These are phyloP conservation scores for Kryphioiulus occultus DNA, from an alignment of 2,888 invertebrate genomes.

Conservation along the genomic window DNA sequence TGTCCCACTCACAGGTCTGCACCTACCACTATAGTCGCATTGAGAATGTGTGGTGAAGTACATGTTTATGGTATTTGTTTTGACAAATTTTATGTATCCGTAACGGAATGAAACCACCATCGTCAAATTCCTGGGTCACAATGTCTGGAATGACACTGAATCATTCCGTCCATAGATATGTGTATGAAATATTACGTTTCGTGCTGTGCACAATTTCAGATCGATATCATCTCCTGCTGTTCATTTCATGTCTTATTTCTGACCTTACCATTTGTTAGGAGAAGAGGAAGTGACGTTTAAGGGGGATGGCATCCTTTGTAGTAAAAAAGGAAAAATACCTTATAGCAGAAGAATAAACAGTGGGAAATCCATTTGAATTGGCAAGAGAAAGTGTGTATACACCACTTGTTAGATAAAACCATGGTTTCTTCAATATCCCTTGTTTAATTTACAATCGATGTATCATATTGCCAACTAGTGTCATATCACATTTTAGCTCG, in stretches of 20 bases:
- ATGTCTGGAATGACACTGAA: background rate
- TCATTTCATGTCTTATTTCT: slow-evolving; percentile 39
- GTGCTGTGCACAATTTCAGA: background rate
- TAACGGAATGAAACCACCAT: background rate
- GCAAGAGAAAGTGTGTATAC: background rate
- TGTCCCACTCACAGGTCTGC: background rate
- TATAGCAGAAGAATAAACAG: background rate
- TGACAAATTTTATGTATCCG: slow-evolving; percentile 29
- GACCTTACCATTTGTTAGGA: slow-evolving; percentile 39
- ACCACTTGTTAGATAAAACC: background rate
- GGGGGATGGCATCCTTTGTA: background rate
- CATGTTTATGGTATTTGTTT: slow-evolving; percentile 27
- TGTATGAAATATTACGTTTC: slow-evolving; percentile 26
- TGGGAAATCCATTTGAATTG: background rate
- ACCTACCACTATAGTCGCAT: background rate
- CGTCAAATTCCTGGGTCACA: background rate
- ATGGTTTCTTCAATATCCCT: background rate
- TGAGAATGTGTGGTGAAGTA: background rate
- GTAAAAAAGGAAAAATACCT: background rate
- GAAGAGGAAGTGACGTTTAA: slow-evolving; percentile 3
- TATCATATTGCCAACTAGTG: slow-evolving; percentile 15
- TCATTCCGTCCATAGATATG: slow-evolving; percentile 10
- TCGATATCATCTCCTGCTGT: slow-evolving; percentile 39
- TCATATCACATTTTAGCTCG: background rate
- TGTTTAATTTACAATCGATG: slow-evolving; percentile 30